Base-by-base conservation (phyloP, 2,888 invertebrate species). In the Dasysyrphus tricinctus region DNA sequence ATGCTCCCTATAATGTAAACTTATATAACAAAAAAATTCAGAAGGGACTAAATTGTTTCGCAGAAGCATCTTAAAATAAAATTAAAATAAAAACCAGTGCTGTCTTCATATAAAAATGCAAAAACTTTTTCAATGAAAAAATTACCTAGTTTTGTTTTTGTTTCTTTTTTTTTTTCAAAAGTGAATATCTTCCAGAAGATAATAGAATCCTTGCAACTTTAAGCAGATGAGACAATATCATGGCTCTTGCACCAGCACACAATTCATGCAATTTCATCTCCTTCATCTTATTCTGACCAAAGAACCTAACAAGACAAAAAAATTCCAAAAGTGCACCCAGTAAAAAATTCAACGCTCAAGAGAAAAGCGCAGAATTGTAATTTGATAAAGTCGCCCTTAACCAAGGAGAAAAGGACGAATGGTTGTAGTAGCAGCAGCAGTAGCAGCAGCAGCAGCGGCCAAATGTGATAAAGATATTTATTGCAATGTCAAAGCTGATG, bases 191-290 rank as follows among this genome's bases (percentile, higher is more conserved):
- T 54, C 56, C 32, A 57, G 79, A 83, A 57, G 79, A 83, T 75
- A 83, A 79, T 79, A 83, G 70, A 83, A 83, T 83, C 56, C 74
- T 57, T 34, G 49, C 70, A 79, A 49, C 72, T 83, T 24, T 79
- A 63, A 82, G 39, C 78, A 82, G 82, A 78, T 63, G 78, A 82
- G 82, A 78, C 81, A 74, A 73, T 67, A 77, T 73, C 77, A 61
- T 73, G 73, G 9, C 32, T 32, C 32, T 47, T 65, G 47, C 65
- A 14, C 37, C 12, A 39, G 5, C n/a, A 5, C 44, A 16, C n/a
- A 39, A 44, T 47, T 42, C 11, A 19, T 39, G 34, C 37, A n/a
- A 29, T 63, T 63, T 32, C 42, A 29, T 65, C 65, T 65, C 11
- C 14, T 67, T 51, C 12, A 7, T 63, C 37, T n/a, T n/a, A 44